phyloP scores from a whole-genome alignment of 2,888 invertebrate genomes.

The Macrosoma leucophasiata region DNA sequence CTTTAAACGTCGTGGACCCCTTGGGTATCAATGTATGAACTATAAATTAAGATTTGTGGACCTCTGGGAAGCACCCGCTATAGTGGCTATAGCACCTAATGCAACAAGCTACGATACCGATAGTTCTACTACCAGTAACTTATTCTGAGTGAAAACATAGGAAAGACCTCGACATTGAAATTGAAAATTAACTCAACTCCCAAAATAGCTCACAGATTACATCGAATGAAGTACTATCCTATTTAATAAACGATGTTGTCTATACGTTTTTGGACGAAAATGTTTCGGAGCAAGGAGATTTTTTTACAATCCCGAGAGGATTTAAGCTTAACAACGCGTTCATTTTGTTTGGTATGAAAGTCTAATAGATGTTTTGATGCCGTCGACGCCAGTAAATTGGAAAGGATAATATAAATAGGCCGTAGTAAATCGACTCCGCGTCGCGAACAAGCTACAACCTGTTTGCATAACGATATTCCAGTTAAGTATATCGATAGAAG shows the following conservation, averaged over 20 bases:
- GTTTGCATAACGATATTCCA: conserved; percentile 53
- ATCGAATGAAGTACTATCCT: conserved; percentile 22
- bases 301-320: conserved; percentile 32
- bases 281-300: conserved; percentile 27
- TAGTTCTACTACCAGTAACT: no score
- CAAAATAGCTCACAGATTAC: conserved; percentile 21
- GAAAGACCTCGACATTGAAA: no score
- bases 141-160: no score
- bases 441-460: conserved; percentile 34
- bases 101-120: no score
- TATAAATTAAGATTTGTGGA: no score
- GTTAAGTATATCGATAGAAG: conserved; percentile 39
- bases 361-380: conserved; percentile 18
- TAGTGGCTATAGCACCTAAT: no score
- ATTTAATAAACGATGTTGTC: conserved; percentile 29
- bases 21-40: no score
- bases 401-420: conserved; percentile 36
- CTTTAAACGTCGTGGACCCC: no score
- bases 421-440: conserved; percentile 33
- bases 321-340: conserved; percentile 34
- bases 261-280: conserved; percentile 27
- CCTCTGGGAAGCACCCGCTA: no score
- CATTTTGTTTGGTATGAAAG: conserved; percentile 27
- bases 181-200: conserved; percentile 10
- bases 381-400: conserved; percentile 29